Conservation (phyloP, 2,113 vertebrate species). For the Pedetes capensis region DNA sequence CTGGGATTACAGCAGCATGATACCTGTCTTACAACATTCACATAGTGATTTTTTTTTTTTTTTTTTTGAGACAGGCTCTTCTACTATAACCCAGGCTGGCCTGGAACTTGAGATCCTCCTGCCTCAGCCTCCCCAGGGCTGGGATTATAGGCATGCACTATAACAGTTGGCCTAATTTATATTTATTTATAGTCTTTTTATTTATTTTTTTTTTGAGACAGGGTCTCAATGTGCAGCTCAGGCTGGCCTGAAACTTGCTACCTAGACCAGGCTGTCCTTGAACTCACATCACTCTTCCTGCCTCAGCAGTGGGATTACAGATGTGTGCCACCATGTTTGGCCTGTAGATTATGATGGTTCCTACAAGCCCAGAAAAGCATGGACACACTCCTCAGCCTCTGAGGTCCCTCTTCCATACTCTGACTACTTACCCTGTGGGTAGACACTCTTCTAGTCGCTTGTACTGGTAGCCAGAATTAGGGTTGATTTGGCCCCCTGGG, state of each 20-base stretch:
- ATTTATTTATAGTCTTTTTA: no score
- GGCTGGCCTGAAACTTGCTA: background rate
- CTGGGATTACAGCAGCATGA: no score
- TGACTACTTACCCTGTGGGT: conserved; percentile 91
- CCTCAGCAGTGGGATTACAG: background rate
- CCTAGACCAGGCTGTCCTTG: no score
- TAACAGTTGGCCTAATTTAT: no score
- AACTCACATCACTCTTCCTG: no score
- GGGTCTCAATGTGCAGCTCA: background rate
- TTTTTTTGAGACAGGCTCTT: background rate
- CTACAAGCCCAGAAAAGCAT: background rate
- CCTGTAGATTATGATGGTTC: background rate
- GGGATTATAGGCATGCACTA: background rate
- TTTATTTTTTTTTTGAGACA: background rate
- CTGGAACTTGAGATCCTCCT: background rate
- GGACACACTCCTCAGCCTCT: background rate
- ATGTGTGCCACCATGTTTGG: background rate
- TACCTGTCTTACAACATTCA: no score
- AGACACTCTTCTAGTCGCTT: conserved; percentile 97
- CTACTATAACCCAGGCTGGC: background rate
- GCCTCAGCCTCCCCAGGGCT: background rate
- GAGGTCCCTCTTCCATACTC: background rate
- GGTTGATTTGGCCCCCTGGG: conserved; percentile 92
- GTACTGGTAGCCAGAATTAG: conserved; percentile 90
- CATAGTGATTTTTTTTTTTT: no score